Evolutionary conservation across 2,888 invertebrate species (phyloP).

Genomic region (Lobophora halterata): DNA sequence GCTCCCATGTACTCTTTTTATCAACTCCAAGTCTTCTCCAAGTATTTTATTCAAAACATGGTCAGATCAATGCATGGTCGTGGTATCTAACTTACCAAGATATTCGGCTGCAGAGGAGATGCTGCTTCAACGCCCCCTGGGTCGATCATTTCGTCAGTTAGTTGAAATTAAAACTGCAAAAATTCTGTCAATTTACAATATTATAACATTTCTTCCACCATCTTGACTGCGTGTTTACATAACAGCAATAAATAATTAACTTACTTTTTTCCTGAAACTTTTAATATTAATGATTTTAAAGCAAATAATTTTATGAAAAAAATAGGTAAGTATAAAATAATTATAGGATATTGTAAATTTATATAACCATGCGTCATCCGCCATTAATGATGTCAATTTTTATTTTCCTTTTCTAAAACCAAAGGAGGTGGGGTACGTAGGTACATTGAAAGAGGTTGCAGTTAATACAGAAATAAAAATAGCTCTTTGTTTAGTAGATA

Average conservation of each 20-base stretch:
- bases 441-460: slow-evolving; percentile 17
- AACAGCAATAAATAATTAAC: slow-evolving; percentile 35
- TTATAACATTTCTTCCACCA: too few species aligned
- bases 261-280: slow-evolving; percentile 65
- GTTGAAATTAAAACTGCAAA: slow-evolving; percentile 33
- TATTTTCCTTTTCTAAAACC: slow-evolving; percentile 59
- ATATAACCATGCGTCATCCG: slow-evolving; percentile 65
- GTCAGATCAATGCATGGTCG: too few species aligned
- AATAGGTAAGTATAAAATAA: slow-evolving; percentile 42
- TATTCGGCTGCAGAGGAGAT: slow-evolving; percentile 40
- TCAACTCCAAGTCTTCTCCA: too few species aligned
- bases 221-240: too few species aligned
- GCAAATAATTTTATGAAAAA: slow-evolving; percentile 58
- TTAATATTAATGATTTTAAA: slow-evolving; percentile 62
- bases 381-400: slow-evolving; percentile 52
- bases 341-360: slow-evolving; percentile 69
- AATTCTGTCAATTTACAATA: too few species aligned
- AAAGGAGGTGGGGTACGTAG: slow-evolving; percentile 18
- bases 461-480: too few species aligned
- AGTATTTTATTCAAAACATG: too few species aligned
- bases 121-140: slow-evolving; percentile 59
- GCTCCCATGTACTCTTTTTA: too few species aligned
- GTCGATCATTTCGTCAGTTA: slow-evolving; percentile 65
- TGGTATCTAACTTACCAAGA: slow-evolving; percentile 40
- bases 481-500: too few species aligned